Percentiles rank a stretch among this genome's conserved stretches.
These are phyloP conservation scores for Brachionus calyciflorus DNA, from an alignment of 1,140 invertebrate species.

Conservation along the genomic window DNA sequence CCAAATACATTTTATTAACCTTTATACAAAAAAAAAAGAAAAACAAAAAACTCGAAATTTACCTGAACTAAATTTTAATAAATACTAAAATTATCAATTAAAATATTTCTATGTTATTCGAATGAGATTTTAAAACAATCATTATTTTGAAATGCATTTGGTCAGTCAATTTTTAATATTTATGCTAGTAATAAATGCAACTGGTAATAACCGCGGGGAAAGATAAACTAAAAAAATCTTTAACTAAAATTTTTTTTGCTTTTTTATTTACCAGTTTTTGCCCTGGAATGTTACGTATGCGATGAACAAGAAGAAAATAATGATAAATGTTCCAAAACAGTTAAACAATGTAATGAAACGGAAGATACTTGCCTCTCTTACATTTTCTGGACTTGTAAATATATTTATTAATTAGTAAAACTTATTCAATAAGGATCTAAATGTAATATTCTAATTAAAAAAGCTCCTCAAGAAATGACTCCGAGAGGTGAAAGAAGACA, in stretches of 20 bases:
- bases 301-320: conserved; percentile 83
- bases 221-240: no score
- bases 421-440: not conserved
- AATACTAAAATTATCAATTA: not conserved
- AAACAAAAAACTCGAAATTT: no score
- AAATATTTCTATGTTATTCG: not conserved
- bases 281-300: conserved; percentile 89
- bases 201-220: no score
- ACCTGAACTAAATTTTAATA: conserved; percentile 32
- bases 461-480: conserved; percentile 64
- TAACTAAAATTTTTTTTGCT: not conserved
- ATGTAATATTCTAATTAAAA: not conserved
- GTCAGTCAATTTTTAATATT: not conserved
- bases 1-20: conserved; percentile 33
- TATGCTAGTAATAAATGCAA: not conserved
- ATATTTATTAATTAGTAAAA: not conserved
- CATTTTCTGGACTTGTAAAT: conserved; percentile 55
- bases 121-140: not conserved
- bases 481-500: conserved; percentile 86
- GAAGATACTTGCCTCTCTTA: conserved; percentile 74
- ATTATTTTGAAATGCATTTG: not conserved
- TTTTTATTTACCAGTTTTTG: conserved; percentile 17
- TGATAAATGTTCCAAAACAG: conserved; percentile 87
- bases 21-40: conserved; percentile 20
- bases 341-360: conserved; percentile 79